A percentile compares a stretch with the other conserved stretches of the same genome.
Conservation (phyloP, 2,888 invertebrate species). For the Troilus luridus region DNA sequence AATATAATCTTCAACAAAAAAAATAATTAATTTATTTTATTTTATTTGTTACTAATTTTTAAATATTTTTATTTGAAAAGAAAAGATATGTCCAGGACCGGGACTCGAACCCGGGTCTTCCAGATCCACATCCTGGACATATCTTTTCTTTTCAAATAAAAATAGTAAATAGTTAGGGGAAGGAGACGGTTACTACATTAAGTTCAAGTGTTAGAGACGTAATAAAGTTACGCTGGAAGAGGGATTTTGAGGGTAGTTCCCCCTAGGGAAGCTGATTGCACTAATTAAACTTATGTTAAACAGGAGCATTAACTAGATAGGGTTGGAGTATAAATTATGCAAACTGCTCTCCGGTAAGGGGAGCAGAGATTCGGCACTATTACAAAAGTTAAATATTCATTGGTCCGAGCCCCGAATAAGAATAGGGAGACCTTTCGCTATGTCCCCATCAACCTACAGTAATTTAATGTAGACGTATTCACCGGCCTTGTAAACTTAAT, state of each 20-base stretch:
- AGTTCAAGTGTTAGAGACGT: slow-evolving; percentile 36
- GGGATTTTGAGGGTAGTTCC: slow-evolving; percentile 10
- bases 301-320: slow-evolving; percentile 49
- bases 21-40: too few relatives aligned
- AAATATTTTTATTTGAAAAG: too few relatives aligned
- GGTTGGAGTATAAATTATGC: slow-evolving; percentile 48
- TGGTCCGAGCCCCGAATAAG: slow-evolving; percentile 46
- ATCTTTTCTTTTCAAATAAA: too few relatives aligned
- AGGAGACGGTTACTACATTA: slow-evolving; percentile 11
- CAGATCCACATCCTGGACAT: too few relatives aligned
- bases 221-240: slow-evolving; percentile 35
- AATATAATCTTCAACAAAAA: background rate
- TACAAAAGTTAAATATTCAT: slow-evolving; percentile 56
- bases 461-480: slow-evolving; percentile 58
- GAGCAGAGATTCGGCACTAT: slow-evolving; percentile 48
- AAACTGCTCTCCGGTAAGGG: slow-evolving; percentile 13
- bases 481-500: slow-evolving; percentile 56
- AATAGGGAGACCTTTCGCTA: slow-evolving; percentile 8
- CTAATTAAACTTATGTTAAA: slow-evolving; percentile 49
- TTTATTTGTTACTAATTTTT: too few relatives aligned
- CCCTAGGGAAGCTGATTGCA: slow-evolving; percentile 32
- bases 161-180: background rate
- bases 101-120: too few relatives aligned
- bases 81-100: too few relatives aligned
- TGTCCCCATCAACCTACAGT: background rate